Evolutionary conservation across 2,888 invertebrate species (phyloP), one percentile per base, ranked within the genome.

Genomic region (Vanessa cardui): DNA sequence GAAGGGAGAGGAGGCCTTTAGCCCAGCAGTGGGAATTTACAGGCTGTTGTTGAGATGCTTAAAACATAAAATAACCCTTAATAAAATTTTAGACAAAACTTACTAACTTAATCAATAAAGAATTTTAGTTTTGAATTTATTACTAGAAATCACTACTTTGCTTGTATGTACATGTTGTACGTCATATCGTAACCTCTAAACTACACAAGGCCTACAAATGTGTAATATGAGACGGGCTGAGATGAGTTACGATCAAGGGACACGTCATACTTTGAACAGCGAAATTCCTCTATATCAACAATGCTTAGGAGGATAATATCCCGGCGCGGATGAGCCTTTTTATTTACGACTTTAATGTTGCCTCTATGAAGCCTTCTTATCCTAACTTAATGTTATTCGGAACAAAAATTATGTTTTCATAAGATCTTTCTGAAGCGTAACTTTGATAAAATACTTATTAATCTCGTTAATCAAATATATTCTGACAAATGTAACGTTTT

Each of bases 161-260:
- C 49, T 26, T 49, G 15, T 64, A 49, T 15, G 3, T n/a, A 45
- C 60, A 54, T 47, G 21, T 52, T 54, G 47, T 21, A 54, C 39
- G 15, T 39, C 33, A 47, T 65, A 65, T 39, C 47, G 54, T 61
- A 66, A 46, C 54, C 12, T 66, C 8, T 33, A 66, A 54, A 61
- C 46, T 66, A 66, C 54, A 61, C 54, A 60, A 54, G 65, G 47
- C 60, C 54, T 66, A 66, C 54, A 60, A 66, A 66, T 54, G 65
- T 66, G 79, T 84, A 84, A 84, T 85, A 85, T 82, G 80, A 67
- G 21, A 50, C 82, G 79, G 72, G 69, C 75, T 72, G 76, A 77
- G 79, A 81, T 85, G 84, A 86, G 83, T 86, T 84, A 86, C 83
- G 85, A 84, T 80, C 82, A 80, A 77, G 81, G 83, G 83, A 82